phyloP scores from a whole-genome alignment of 2,113 vertebrate species.

The Indicator indicator region DNA sequence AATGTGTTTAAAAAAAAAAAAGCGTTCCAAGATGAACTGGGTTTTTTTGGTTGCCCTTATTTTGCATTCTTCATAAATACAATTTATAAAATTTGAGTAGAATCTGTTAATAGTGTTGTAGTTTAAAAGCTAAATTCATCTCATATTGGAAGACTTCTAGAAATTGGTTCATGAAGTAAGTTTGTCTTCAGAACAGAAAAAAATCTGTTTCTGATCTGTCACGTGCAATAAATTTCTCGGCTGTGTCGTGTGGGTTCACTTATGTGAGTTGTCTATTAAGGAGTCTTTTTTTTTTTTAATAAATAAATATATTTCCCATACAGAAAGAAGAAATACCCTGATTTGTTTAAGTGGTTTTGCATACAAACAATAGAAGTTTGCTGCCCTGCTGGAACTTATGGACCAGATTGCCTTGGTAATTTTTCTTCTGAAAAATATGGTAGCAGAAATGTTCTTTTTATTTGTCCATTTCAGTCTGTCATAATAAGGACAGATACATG shows the following conservation, averaged over 20 bases:
- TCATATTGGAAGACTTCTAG: background rate
- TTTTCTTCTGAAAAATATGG: background rate
- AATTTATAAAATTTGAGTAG: background rate
- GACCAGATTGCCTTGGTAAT: constrained; percentile 88
- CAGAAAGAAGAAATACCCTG: constrained; percentile 89
- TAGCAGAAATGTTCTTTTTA: background rate
- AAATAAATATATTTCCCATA: background rate
- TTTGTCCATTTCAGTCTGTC: background rate
- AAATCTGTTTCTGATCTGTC: background rate
- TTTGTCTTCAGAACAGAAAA: background rate
- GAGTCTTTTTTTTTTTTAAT: background rate
- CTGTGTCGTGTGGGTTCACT: background rate
- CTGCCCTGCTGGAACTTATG: constrained; percentile 88
- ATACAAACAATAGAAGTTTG: constrained; percentile 88
- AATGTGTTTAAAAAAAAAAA: background rate
- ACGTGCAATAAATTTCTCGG: background rate
- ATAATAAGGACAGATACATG: background rate
- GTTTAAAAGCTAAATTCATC: background rate
- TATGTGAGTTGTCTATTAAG: background rate
- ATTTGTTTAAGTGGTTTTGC: constrained; percentile 93
- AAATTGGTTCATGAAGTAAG: background rate
- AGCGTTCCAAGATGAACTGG: background rate
- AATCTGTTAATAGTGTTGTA: background rate
- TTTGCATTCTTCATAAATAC: background rate
- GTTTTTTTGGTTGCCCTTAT: background rate